Evolutionary conservation across 2,797 vertebrate genomes (phyloP).

Genomic region (Lateolabrax maculatus): DNA sequence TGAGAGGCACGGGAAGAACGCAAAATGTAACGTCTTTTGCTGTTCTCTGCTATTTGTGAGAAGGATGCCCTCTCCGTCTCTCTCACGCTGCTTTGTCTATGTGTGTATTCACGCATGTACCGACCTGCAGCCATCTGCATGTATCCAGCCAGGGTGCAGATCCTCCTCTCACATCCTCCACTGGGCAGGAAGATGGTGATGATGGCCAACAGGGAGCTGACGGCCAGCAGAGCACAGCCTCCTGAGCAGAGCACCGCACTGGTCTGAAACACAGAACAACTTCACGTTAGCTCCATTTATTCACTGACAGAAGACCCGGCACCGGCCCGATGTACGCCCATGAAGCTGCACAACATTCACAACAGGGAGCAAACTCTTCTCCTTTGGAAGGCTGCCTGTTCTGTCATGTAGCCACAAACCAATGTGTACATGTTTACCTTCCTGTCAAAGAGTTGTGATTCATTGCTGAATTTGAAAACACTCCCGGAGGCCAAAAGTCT

Average conservation of each 20-base stretch:
- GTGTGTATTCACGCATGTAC: slow-evolving; percentile 56
- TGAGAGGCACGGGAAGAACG: background rate
- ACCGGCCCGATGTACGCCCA: background rate
- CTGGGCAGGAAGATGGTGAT: slow-evolving; percentile 92
- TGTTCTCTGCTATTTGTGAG: background rate
- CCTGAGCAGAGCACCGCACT: slow-evolving; percentile 93
- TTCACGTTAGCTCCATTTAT: slow-evolving; percentile 3
- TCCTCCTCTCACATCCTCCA: slow-evolving; percentile 90
- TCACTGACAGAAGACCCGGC: background rate
- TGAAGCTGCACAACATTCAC: background rate
- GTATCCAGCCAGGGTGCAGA: slow-evolving; percentile 94
- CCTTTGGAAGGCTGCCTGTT: background rate
- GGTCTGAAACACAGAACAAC: slow-evolving; percentile 82
- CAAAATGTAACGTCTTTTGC: background rate
- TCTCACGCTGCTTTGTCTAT: background rate
- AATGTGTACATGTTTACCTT: slow-evolving; percentile 9
- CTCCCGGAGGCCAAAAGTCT: slow-evolving; percentile 10
- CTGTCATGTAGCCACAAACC: background rate
- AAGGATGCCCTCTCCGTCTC: background rate
- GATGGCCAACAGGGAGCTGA: slow-evolving; percentile 93
- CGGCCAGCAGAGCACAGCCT: slow-evolving; percentile 92
- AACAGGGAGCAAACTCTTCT: background rate
- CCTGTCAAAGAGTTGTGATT: slow-evolving; percentile 20
- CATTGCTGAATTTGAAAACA: background rate
- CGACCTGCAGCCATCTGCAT: slow-evolving; percentile 95